Percentiles rank a stretch among this genome's conserved stretches.
These are phyloP conservation scores for Anas platyrhynchos DNA, from an alignment of 2,113 vertebrate genomes.

Conservation along the genomic window DNA sequence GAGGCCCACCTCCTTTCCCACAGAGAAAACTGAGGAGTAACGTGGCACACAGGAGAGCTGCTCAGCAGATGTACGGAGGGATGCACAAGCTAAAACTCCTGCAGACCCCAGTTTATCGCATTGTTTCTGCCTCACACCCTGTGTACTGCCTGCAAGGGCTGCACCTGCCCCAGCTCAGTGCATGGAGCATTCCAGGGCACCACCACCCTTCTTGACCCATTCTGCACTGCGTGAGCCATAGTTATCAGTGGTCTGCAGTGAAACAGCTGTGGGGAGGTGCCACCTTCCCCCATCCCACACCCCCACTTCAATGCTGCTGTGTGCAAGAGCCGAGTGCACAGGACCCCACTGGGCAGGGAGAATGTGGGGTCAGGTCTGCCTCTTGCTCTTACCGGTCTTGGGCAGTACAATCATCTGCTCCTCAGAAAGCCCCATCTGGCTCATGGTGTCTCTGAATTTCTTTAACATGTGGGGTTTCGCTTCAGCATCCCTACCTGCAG, in stretches of 20 bases:
- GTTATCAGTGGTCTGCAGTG: not conserved
- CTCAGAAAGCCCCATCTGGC: not conserved
- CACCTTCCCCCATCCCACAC: not conserved
- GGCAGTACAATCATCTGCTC: not conserved
- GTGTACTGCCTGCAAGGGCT: not conserved
- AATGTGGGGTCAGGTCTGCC: too few species aligned
- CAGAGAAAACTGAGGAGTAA: not conserved
- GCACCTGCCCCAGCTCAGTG: not conserved
- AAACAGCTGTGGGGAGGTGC: not conserved
- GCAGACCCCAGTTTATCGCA: not conserved
- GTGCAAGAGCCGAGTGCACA: accelerated
- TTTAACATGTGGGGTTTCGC: not conserved
- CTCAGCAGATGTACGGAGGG: not conserved
- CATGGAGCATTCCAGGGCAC: not conserved
- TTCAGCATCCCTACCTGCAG: not conserved
- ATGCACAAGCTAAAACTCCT: not conserved
- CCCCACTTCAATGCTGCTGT: not conserved
- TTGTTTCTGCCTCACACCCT: not conserved
- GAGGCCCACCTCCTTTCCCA: not conserved
- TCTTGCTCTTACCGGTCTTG: not conserved
- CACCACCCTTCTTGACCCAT: too few species aligned
- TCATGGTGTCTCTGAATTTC: not conserved
- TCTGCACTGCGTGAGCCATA: not conserved
- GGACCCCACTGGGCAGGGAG: not conserved
- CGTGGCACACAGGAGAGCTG: not conserved